Evolutionary conservation across 2,113 vertebrate genomes (phyloP).

Genomic region (Vireo altiloquus): DNA sequence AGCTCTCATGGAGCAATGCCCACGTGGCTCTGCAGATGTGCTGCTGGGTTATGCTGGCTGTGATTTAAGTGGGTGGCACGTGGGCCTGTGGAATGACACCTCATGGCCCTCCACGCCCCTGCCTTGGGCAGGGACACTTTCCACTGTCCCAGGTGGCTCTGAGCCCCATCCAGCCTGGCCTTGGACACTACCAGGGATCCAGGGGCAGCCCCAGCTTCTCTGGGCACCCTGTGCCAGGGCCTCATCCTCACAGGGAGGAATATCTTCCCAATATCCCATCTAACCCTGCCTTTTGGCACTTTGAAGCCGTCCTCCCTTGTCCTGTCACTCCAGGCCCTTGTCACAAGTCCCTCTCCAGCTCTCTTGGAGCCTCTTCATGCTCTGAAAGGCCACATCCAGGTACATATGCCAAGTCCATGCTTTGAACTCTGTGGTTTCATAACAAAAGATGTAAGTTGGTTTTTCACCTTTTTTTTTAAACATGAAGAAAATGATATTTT

Average conservation of each 20-base stretch:
- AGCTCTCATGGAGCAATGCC: neutral
- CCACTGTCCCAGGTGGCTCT: neutral
- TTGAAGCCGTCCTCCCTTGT: neutral
- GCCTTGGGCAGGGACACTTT: neutral
- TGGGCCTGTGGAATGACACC: neutral
- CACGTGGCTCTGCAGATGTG: accelerated
- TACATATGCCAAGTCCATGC: neutral
- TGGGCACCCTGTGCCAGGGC: neutral
- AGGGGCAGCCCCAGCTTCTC: neutral
- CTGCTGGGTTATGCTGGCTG: neutral
- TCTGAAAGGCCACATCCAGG: neutral
- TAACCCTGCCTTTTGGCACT: neutral
- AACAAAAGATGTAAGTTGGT: neutral
- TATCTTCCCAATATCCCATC: neutral
- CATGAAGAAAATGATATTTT: neutral
- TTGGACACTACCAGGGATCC: neutral
- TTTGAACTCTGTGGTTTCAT: neutral
- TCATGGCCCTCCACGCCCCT: accelerated
- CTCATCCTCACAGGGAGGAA: neutral
- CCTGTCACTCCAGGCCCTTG: neutral
- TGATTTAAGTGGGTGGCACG: neutral
- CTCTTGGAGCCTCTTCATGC: neutral
- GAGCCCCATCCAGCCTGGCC: neutral
- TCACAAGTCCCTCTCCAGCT: neutral
- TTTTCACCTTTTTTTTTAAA: neutral